Percentiles rank a stretch among this genome's conserved stretches.
These are phyloP conservation scores for Lycia hirtaria DNA, from an alignment of 2,888 invertebrate species.

Conservation along the genomic window DNA sequence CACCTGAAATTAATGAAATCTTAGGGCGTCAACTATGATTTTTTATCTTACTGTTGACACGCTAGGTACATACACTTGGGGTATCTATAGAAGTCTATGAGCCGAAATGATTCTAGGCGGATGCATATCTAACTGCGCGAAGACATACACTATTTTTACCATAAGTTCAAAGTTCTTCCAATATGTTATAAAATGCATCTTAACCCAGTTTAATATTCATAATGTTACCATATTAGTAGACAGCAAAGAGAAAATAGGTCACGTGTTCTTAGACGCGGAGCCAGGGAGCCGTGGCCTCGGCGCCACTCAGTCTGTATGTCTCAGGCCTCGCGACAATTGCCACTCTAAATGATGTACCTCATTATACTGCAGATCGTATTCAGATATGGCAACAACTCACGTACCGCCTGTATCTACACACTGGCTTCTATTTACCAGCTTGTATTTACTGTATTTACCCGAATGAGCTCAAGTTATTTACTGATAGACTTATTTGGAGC, in stretches of 20 bases:
- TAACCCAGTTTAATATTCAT: constrained; percentile 11
- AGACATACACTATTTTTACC: not conserved
- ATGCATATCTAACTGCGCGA: no score
- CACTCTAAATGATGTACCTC: constrained; percentile 36
- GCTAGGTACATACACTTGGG: no score
- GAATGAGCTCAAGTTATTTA: constrained; percentile 22
- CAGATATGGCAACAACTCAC: constrained; percentile 18
- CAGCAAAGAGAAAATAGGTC: constrained; percentile 45
- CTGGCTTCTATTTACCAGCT: not conserved
- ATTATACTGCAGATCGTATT: constrained; percentile 29
- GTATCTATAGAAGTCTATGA: no score
- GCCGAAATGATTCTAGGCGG: no score
- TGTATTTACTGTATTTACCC: constrained; percentile 35
- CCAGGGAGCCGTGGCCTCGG: constrained; percentile 48
- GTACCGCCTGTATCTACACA: not conserved
- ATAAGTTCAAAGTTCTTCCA: not conserved
- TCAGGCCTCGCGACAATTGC: constrained; percentile 40
- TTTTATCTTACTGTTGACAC: no score
- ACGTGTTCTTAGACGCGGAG: constrained; percentile 44
- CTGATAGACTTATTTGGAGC: constrained; percentile 43
- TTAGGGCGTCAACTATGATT: no score
- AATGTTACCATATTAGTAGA: constrained; percentile 1
- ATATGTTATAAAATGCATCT: constrained; percentile 7
- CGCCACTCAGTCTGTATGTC: constrained; percentile 69
- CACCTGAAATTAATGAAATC: no score